Conservation (phyloP, 2,888 invertebrate species). For the Platypus cylindrus region DNA sequence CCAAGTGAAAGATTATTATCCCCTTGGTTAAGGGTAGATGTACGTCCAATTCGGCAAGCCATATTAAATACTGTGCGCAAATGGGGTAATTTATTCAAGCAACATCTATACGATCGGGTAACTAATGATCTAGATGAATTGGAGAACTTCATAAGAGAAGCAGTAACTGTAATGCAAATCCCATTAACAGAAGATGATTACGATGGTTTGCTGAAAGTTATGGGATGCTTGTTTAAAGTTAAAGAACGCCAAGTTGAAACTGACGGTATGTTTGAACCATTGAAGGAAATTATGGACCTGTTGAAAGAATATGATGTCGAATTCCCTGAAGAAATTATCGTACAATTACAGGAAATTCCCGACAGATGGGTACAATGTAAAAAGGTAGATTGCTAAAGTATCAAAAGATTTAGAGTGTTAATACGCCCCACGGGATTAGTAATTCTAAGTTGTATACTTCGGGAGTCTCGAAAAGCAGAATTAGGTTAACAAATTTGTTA, state of each 20-base stretch:
- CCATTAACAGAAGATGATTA: constrained; percentile 76
- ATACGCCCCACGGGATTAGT: too few species aligned
- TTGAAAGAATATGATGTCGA: constrained; percentile 77
- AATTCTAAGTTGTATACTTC: too few species aligned
- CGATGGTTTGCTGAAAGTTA: constrained; percentile 67
- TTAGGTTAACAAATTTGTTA: background rate
- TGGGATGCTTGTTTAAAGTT: constrained; percentile 67
- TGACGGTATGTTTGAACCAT: constrained; percentile 81
- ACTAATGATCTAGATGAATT: constrained; percentile 63
- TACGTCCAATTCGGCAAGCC: constrained; percentile 66
- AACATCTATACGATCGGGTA: constrained; percentile 72
- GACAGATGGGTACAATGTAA: constrained; percentile 80
- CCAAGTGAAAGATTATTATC: constrained; percentile 42
- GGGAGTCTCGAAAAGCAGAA: too few species aligned
- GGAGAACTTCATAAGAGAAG: constrained; percentile 63
- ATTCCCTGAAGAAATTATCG: constrained; percentile 64
- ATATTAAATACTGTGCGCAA: constrained; percentile 73
- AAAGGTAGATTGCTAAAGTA: constrained; percentile 45
- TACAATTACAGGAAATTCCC: constrained; percentile 69
- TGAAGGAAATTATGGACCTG: constrained; percentile 74
- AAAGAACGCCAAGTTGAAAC: constrained; percentile 67
- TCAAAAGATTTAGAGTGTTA: background rate
- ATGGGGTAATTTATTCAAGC: constrained; percentile 81
- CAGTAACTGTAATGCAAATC: constrained; percentile 56
- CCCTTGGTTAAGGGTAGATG: constrained; percentile 68